Base-by-base conservation (phyloP, 2,113 vertebrate species). In the Pseudonaja textilis region DNA sequence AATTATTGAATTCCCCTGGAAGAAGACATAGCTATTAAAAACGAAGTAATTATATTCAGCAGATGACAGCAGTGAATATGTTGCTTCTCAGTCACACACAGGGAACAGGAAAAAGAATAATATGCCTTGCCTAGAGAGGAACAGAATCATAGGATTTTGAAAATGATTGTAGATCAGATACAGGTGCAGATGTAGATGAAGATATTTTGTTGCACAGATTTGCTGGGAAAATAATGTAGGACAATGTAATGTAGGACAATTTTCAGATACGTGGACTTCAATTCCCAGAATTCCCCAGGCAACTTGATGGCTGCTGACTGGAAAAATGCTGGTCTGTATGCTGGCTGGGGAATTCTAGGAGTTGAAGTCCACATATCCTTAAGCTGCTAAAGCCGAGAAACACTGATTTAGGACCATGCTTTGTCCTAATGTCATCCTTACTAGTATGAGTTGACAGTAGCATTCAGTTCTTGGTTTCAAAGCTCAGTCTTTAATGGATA, bases 391-490 rank as follows among this genome's bases (percentile, higher is more conserved):
- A 29, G 14, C 64, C 16, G 14, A 69, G 64, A 34, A 69, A 69
- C 5, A 34, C 10, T 69, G 29, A 94, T 93, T 93, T 55, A 57
- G 56, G 23, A 20, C 85, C 94, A 90, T 92, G 81, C 47, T 90
- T 91, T 87, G 88, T 34, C 6, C 93, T 92, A 54, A 23, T 81
- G 93, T 39, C 74, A 93, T 18, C 25, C 56, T 89, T 25, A 91
- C 42, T 74, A 91, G 95, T 23, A 90, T 0, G 0, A 34, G 47
- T 85, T 94, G 88, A 94, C 74, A 54, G 54, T 52, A 90, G 93
- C 87, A 87, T 18, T 61, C 91, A 74, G 89, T 91, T 93, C 93
- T 88, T 95, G 45, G 93, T 95, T 95, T 81, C 34, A 94, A 87
- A 95, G 1, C 45, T 61, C 81, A 45, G 93, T 90, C 12, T 88